Percentiles rank a stretch among this genome's conserved stretches.
Evolutionary conservation across 2,113 vertebrate species (phyloP).

Genomic region (Scomber japonicus): DNA sequence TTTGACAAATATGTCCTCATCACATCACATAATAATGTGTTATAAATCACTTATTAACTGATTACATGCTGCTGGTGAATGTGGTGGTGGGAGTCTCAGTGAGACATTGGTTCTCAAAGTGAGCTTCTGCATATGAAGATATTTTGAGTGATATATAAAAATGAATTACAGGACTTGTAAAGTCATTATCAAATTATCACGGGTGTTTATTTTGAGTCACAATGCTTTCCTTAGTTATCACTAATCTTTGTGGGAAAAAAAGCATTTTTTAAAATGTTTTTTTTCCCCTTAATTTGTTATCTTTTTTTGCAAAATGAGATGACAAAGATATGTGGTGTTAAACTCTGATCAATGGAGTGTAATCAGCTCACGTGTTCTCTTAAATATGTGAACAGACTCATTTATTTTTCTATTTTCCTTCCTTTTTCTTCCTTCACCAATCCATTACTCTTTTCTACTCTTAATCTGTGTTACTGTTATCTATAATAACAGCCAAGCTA

Average conservation of each 20-base stretch:
- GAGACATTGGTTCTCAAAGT: not conserved
- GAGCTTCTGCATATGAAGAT: not conserved
- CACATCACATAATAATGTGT: too few species aligned
- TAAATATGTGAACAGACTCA: not conserved
- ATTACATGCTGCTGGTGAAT: not conserved
- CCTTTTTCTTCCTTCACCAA: not conserved
- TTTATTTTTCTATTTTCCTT: not conserved
- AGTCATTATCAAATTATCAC: not conserved
- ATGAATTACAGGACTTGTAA: not conserved
- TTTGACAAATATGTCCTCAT: too few species aligned
- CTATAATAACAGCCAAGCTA: too few species aligned
- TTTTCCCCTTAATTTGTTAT: not conserved
- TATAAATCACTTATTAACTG: not conserved
- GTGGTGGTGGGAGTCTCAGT: not conserved
- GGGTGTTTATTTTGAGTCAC: constrained; percentile 5
- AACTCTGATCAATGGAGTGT: not conserved
- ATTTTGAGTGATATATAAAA: not conserved
- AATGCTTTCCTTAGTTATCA: not conserved
- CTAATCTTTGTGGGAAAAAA: not conserved
- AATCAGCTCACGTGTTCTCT: not conserved
- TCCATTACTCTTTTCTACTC: not conserved
- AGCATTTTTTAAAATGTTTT: not conserved
- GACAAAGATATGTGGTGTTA: not conserved
- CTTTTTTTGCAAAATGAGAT: not conserved
- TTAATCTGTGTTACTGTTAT: too few species aligned